Percentiles rank a stretch among this genome's conserved stretches.
Evolutionary conservation across 2,113 vertebrate genomes (phyloP).

Genomic region (Thryonomys swinderianus): DNA sequence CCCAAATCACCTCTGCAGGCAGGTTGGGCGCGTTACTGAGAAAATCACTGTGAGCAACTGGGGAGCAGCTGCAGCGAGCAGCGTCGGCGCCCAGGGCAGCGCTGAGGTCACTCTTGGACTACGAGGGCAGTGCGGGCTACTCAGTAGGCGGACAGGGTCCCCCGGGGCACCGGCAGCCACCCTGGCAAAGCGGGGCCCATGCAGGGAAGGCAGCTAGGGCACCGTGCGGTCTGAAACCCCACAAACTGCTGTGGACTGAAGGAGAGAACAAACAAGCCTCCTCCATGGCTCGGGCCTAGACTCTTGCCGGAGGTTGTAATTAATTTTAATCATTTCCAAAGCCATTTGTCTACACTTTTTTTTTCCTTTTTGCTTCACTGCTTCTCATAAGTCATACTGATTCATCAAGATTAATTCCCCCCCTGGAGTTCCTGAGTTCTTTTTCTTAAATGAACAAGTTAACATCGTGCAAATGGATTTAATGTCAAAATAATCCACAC

Average conservation of each 20-base stretch:
- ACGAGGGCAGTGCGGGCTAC: not conserved
- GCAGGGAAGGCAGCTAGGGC: not conserved
- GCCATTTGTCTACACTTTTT: slow-evolving; percentile 35
- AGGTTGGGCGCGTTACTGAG: not conserved
- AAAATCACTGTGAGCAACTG: not conserved
- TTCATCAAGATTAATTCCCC: slow-evolving; percentile 51
- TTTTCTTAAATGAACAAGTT: slow-evolving; percentile 68
- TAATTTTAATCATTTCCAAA: slow-evolving; percentile 67
- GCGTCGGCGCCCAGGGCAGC: not conserved
- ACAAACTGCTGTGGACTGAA: not conserved
- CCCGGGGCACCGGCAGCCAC: not conserved
- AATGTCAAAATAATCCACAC: slow-evolving; percentile 41
- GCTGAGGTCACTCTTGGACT: not conserved
- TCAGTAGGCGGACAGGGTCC: not conserved
- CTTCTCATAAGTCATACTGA: slow-evolving; percentile 53
- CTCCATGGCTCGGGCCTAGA: not conserved
- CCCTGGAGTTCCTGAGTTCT: slow-evolving; percentile 51
- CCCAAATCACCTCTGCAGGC: not conserved
- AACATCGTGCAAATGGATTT: slow-evolving; percentile 38
- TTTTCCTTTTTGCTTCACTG: slow-evolving; percentile 46
- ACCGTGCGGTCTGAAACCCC: not conserved
- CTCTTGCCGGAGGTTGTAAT: slow-evolving; percentile 47
- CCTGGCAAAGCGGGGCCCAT: fast-evolving
- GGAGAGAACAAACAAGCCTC: not conserved
- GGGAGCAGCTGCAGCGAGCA: not conserved